Conservation (phyloP, 2,888 invertebrate genomes). For the Petrophora chlorosata region DNA sequence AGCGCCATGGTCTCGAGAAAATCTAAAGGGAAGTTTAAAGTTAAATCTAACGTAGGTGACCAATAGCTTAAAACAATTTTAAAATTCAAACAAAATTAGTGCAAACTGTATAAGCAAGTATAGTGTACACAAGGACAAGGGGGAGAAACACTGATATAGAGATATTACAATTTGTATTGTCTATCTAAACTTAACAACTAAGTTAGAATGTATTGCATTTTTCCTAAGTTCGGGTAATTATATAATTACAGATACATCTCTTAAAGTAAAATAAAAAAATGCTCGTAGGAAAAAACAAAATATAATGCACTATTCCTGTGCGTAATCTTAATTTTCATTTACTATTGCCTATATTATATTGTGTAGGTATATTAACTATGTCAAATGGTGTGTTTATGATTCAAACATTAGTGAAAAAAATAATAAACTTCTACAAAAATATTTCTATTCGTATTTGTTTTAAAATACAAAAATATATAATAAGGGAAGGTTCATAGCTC, state of each 20-base stretch:
- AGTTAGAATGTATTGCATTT: slow-evolving; percentile 74
- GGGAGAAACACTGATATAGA: slow-evolving; percentile 37
- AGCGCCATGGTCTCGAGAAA: too few species aligned
- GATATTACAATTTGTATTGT: slow-evolving; percentile 57
- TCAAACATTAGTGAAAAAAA: slow-evolving; percentile 29
- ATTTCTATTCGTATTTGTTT: slow-evolving; percentile 9
- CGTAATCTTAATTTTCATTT: slow-evolving; percentile 37
- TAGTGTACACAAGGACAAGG: slow-evolving; percentile 43
- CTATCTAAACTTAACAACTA: slow-evolving; percentile 67
- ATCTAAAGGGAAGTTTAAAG: too few species aligned
- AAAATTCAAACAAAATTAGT: too few species aligned
- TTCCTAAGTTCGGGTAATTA: slow-evolving; percentile 53
- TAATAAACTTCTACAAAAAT: slow-evolving; percentile 25
- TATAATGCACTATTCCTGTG: slow-evolving; percentile 58
- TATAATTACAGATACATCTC: slow-evolving; percentile 48
- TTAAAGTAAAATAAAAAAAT: slow-evolving; percentile 51
- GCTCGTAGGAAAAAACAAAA: slow-evolving; percentile 49
- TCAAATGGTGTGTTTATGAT: slow-evolving; percentile 25
- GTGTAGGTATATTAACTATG: slow-evolving; percentile 28
- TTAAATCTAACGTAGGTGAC: too few species aligned
- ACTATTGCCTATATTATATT: slow-evolving; percentile 28
- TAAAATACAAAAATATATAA: slow-evolving; percentile 30
- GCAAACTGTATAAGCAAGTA: slow-evolving; percentile 36
- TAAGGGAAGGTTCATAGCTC: not conserved
- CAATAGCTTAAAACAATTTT: too few species aligned